Evolutionary conservation across 2,113 vertebrate species (phyloP).

Genomic region (Anolis sagrei): DNA sequence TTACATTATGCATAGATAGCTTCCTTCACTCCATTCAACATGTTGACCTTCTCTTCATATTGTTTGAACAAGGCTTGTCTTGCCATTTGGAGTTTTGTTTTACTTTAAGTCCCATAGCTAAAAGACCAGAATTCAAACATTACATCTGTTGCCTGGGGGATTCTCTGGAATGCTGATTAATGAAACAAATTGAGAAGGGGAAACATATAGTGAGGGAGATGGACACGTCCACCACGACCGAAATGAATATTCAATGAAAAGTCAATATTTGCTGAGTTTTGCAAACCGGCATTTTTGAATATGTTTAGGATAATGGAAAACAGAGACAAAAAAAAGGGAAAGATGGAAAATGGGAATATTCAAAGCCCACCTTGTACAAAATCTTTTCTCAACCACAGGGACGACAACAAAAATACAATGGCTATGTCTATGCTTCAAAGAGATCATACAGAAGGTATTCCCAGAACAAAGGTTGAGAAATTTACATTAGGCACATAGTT

Average conservation of each 20-base stretch:
- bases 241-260: constrained; percentile 3
- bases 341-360: too few species aligned
- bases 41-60: constrained; percentile 8
- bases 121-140: constrained; percentile 48
- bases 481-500: too few species aligned
- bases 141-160: constrained; percentile 46
- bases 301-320: not conserved
- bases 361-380: too few species aligned
- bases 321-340: not conserved
- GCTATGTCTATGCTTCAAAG: not conserved
- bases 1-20: constrained; percentile 26
- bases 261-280: constrained; percentile 13
- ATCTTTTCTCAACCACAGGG: not conserved
- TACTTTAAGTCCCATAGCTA: constrained; percentile 48
- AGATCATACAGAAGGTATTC: too few species aligned
- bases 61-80: constrained; percentile 46
- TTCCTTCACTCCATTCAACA: not conserved
- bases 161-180: constrained; percentile 3
- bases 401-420: not conserved
- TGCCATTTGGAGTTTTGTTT: constrained; percentile 48
- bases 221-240: not conserved
- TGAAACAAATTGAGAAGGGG: not conserved
- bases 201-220: not conserved
- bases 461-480: not conserved
- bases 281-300: not conserved